A percentile compares a stretch with the other conserved stretches of the same genome.
Evolutionary conservation across 2,113 vertebrate genomes (phyloP).

Genomic region (Marcusenius ussheri): DNA sequence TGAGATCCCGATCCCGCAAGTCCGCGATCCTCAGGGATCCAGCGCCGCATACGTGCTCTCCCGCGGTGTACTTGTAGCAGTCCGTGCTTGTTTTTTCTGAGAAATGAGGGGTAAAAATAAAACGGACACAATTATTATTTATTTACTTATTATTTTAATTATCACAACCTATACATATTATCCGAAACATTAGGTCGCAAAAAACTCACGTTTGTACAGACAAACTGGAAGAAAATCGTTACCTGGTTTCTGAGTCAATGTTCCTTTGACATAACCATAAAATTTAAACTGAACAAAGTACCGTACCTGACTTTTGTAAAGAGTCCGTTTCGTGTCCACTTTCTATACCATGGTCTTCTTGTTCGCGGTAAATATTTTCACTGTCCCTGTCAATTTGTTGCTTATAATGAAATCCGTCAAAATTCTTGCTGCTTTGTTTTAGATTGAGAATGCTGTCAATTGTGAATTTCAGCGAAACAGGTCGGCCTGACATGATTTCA

Average conservation of each 20-base stretch:
- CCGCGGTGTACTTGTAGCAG: conserved; percentile 9
- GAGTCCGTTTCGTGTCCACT: conserved; percentile 23
- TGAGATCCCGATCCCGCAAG: conserved; percentile 33
- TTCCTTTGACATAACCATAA: background rate
- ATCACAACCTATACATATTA: background rate
- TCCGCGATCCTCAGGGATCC: conserved; percentile 25
- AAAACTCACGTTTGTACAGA: background rate
- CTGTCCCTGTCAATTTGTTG: conserved; percentile 22
- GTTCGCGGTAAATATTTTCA: conserved; percentile 29
- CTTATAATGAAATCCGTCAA: background rate
- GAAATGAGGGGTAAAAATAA: conserved; percentile 33
- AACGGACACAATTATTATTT: background rate
- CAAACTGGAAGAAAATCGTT: background rate
- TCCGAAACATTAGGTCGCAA: background rate
- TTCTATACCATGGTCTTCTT: conserved; percentile 39
- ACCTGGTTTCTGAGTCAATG: background rate
- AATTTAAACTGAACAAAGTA: background rate
- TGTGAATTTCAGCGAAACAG: conserved; percentile 59
- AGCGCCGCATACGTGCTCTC: conserved; percentile 25
- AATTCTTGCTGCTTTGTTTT: conserved; percentile 37
- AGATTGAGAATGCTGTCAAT: conserved; percentile 66
- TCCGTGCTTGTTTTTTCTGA: conserved; percentile 42
- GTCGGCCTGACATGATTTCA: conserved; percentile 47
- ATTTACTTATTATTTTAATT: background rate
- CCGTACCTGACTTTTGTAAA: conserved; percentile 1